A percentile compares a stretch with the other conserved stretches of the same genome.
Conservation (phyloP, 2,113 vertebrate genomes). For the Mobula hypostoma region DNA sequence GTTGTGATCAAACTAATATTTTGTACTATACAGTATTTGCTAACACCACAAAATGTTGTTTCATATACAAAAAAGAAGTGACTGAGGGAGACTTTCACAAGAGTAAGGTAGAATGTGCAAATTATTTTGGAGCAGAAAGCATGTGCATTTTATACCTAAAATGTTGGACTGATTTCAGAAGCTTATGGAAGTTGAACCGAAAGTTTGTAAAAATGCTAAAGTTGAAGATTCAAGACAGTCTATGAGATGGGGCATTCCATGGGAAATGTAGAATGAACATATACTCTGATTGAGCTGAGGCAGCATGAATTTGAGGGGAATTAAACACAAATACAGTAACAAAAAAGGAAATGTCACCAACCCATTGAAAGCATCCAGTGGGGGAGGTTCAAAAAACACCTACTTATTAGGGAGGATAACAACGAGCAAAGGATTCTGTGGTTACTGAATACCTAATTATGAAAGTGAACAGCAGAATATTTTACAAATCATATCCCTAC, state of each 20-base stretch:
- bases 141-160: background rate
- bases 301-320: background rate
- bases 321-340: background rate
- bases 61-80: background rate
- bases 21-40: background rate
- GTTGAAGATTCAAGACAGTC: background rate
- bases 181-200: background rate
- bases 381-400: background rate
- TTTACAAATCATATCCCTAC: background rate
- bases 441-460: background rate
- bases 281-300: background rate
- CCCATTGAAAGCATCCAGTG: conserved; percentile 7
- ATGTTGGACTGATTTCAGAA: background rate
- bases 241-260: background rate
- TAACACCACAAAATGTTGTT: background rate
- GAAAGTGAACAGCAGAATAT: background rate
- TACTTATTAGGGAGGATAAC: background rate
- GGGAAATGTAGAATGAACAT: background rate
- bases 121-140: background rate
- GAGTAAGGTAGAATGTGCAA: background rate
- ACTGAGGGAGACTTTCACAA: background rate
- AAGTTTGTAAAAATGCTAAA: background rate
- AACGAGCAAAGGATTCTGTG: background rate
- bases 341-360: conserved; percentile 3
- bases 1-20: background rate